Base-by-base conservation (phyloP, 2,797 vertebrate species). In the Jordanella pulchra region DNA sequence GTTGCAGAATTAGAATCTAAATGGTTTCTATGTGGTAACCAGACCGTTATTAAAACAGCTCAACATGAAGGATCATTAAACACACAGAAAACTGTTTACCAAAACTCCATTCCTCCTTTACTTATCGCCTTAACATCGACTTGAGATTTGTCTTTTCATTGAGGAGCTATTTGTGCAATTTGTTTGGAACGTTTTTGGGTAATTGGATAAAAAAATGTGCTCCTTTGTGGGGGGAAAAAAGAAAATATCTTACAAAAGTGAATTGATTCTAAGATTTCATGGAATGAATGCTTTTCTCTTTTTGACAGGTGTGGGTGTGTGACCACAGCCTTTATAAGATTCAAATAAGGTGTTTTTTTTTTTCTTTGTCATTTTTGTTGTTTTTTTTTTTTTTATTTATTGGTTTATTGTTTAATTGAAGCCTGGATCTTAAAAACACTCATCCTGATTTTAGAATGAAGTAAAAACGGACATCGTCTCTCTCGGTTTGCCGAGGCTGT, bases 391-490 rank as follows among this genome's bases (percentile, higher is more conserved):
- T 18, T n/a, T n/a, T n/a, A n/a, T n/a, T n/a, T n/a, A n/a, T n/a
- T n/a, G n/a, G n/a, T n/a, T n/a, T n/a, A n/a, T n/a, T n/a, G n/a
- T n/a, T n/a, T n/a, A n/a, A 11, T 68, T 18, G 53, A 71, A 72
- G 25, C 67, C 69, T 44, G 45, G 23, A 39, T 60, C 63, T 71
- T 67, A 11, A 35, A 67, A 67, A 61, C 25, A 73, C 58, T 67
- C 14, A 4, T 71, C 77, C 44, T 65, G 67, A 75, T 76, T 58
- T 55, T 67, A 69, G 54, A 71, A 13, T 60, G 45, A 68, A 78
- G 82, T 72, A 83, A 64, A 64, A 74, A 44, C n/a, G 14, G 70
- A 55, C 30, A 76, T 65, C 60, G 67, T 61, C 63, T 23, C 3
- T 72, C 61, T 56, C 65, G 73, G 63, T 75, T 68, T 71, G 68